Base-by-base conservation (phyloP, 2,888 invertebrate genomes). In the Chelonus formosanus region DNA sequence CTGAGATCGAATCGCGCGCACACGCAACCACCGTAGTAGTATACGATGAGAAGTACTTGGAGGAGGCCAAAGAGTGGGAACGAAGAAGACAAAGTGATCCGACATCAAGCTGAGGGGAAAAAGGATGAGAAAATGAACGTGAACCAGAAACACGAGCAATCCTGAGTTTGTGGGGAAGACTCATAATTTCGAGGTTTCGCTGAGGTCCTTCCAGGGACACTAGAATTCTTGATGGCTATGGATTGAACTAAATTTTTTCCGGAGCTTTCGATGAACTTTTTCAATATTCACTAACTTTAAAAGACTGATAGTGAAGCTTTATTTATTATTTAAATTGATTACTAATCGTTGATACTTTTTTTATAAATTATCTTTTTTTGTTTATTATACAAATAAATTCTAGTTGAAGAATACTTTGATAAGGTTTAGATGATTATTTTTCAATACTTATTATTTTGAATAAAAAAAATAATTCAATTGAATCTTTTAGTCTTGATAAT, bases 141-240 rank as follows among this genome's bases (percentile, higher is more conserved):
- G 54, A 10, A 36, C 20, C 36, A 31, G 56, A 58, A 55, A 63
- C 47, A 40, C 63, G 62, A 35, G 54, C 62, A 62, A 62, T 55
- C 62, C 62, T 8, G 10, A 54, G 62, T 45, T 62, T 58, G 35
- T 35, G 45, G 47, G n/a, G 47, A 56, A 40, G 56, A 32, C 48
- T 63, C 40, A 58, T 64, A 52, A 57, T 64, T 63, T 63, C 40
- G 63, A 63, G 55, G 56, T 63, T 63, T 63, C 40, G 48, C 35
- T 8, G 48, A 63, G 48, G 56, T 56, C 48, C 53, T 53, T 53
- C 31, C 35, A 20, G n/a, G 54, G 54, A 54, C 5, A 36, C 36
- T 4, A 36, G n/a, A 54, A 54, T 54, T 54, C 36, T n/a, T 8
- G 10, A 54, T 36, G 20, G 10, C 48, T 55, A 63, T 63, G 47